Base-by-base conservation (phyloP, 2,113 vertebrate genomes). In the Ascaphus truei region DNA sequence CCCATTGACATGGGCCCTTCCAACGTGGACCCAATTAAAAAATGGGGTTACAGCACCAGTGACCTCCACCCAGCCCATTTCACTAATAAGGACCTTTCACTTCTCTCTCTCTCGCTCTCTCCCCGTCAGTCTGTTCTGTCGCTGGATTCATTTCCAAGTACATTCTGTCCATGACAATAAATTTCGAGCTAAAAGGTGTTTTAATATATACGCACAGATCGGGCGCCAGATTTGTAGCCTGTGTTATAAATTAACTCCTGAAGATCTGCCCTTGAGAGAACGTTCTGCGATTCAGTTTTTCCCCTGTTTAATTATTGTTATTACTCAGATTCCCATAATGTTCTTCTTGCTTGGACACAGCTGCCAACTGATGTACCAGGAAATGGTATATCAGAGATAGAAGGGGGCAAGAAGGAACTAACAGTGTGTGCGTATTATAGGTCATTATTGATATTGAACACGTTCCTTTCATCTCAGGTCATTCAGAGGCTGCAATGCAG, bases 11-110 rank as follows among this genome's bases (percentile, higher is more conserved):
- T 27, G 11, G 22, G 15, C 16, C 11, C 20, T 45, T 67, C 36
- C n/a, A 36, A 33, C 50, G 20, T n/a, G 34, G 39, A 8, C 63
- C 62, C 73, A 57, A 72, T 67, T 68, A 67, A 68, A 66, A 50
- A 43, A 23, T 10, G 18, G 31, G 73, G 55, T 71, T 47, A 67
- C 0, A 6, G 1, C n/a, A 36, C n/a, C 9, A 1, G 8, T 20
- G 31, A 56, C 62, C 68, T 62, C 57, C 68, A 12, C 18, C 36
- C 29, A 59, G 12, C 25, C 61, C 34, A 36, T 55, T 66, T 29
- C 25, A 34, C 22, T 60, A 65, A 37, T 34, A 20, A 51, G 25
- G 22, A 31, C 10, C 34, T 45, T 37, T 56, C 5, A 23, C 36
- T 41, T 29, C 29, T 27, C 36, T 37, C 48, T 5, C 33, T 13